Evolutionary conservation across 2,113 vertebrate species (phyloP).

Genomic region (Pelobates fuscus): DNA sequence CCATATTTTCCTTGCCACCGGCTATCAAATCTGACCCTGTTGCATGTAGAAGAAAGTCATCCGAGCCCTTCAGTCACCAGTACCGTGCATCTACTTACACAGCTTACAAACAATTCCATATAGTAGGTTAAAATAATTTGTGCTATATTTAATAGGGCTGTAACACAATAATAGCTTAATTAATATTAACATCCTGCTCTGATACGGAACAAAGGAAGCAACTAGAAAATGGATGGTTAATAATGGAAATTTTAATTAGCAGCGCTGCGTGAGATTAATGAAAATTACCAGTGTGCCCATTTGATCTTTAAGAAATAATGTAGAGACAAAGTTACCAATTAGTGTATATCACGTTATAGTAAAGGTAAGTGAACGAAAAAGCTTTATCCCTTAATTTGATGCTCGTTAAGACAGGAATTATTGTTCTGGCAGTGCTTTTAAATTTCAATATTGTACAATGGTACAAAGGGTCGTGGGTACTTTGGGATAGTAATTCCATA

Average conservation of each 20-base stretch:
- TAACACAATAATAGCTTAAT: constrained; percentile 57
- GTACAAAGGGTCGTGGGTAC: constrained; percentile 66
- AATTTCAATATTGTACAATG: constrained; percentile 54
- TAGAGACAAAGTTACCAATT: constrained; percentile 78
- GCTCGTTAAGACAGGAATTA: constrained; percentile 64
- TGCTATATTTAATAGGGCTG: constrained; percentile 52
- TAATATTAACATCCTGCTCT: constrained; percentile 60
- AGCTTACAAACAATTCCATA: constrained; percentile 45
- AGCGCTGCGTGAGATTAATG: constrained; percentile 78
- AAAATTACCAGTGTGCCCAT: constrained; percentile 71
- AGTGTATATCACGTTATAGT: constrained; percentile 67
- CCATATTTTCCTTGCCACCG: background rate
- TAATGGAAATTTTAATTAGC: constrained; percentile 76
- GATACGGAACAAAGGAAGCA: constrained; percentile 59
- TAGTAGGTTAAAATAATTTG: constrained; percentile 54
- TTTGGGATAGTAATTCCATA: constrained; percentile 59
- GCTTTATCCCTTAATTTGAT: constrained; percentile 72
- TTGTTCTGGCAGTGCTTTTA: constrained; percentile 32
- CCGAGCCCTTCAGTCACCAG: background rate
- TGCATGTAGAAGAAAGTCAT: background rate
- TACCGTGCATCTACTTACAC: constrained; percentile 6
- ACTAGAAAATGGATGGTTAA: constrained; percentile 62
- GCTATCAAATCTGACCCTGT: background rate
- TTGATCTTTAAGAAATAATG: constrained; percentile 71
- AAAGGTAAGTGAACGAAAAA: constrained; percentile 66